Base-by-base conservation (phyloP, 1,140 invertebrate genomes). In the Solenopsis invicta region DNA sequence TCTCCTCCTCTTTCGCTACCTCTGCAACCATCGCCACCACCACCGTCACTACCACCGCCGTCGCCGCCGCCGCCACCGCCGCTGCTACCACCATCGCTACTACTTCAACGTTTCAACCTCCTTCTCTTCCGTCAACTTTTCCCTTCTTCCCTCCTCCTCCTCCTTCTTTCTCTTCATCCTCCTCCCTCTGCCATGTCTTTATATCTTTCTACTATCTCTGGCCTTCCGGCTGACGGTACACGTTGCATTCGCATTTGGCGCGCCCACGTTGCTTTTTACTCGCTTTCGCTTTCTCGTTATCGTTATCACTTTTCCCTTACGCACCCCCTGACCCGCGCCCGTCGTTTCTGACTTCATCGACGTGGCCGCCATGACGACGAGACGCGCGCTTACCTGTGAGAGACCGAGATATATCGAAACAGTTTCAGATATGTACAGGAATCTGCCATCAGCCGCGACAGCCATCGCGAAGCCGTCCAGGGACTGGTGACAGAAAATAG, bases 321-420 rank as follows among this genome's bases (percentile, higher is more conserved):
- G 37, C 24, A 41, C 52, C 41, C 50, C 76, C 56, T 21, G 5
- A 29, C 21, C 13, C 29, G 12, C 24, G 10, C 18, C 34, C n/a
- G 10, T 62, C 56, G 41, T 64, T 56, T 59, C 41, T n/a, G 41
- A 41, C 54, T 81, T 72, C 75, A 82, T 90, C 88, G 88, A 87
- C 54, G 69, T 59, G 62, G 34, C 74, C 84, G 66, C 69, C 48
- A 71, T 50, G 62, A 61, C 37, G 75, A 74, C 76, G 76, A 89
- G 78, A 50, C 84, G 71, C 85, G 96, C 85, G 96, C 96, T 97
- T 96, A 99, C 98, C 97, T 99, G 99, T 95, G 99, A 99, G 94
- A 99, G 97, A 91, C 99, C 99, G 94, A 99, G 97, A 96, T 99
- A 99, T 95, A 99, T 99, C 93, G 99, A 99, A 91, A 99, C 99